These are phyloP conservation scores for Sinotaia quadrata DNA, from an alignment of 2,888 invertebrate genomes.

Conservation along the genomic window DNA sequence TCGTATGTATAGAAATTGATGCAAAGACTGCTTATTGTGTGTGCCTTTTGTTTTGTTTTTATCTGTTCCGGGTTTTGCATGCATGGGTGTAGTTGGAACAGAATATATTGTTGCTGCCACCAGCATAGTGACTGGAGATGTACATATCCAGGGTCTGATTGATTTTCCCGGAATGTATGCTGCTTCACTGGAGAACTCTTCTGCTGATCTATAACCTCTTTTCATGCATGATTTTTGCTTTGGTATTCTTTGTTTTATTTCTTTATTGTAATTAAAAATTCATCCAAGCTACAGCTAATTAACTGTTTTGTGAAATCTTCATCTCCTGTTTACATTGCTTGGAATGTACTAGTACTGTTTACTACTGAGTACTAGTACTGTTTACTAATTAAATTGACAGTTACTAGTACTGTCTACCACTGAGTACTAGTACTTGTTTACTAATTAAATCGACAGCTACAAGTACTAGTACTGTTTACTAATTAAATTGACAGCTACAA, in stretches of 20 bases:
- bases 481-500: no score
- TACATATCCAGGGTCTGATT: constrained; percentile 77
- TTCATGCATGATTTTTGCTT: neutral
- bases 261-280: neutral
- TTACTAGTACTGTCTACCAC: no score
- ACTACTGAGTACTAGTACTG: no score
- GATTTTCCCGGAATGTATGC: neutral
- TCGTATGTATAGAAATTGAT: neutral
- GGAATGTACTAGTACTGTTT: no score
- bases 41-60: neutral
- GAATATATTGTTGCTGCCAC: constrained; percentile 85
- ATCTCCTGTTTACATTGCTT: neutral
- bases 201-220: neutral
- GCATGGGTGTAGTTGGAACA: constrained; percentile 62
- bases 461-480: no score
- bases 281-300: no score
- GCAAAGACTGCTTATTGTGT: neutral
- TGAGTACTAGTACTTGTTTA: no score
- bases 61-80: neutral
- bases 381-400: no score
- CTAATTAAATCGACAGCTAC: no score
- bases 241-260: neutral
- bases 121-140: constrained; percentile 90
- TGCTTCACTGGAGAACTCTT: neutral
- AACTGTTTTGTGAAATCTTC: no score